Evolutionary conservation across 1,140 invertebrate genomes (phyloP), one percentile per base, ranked within the genome.

Genomic region (Tetramorium simillimum): DNA sequence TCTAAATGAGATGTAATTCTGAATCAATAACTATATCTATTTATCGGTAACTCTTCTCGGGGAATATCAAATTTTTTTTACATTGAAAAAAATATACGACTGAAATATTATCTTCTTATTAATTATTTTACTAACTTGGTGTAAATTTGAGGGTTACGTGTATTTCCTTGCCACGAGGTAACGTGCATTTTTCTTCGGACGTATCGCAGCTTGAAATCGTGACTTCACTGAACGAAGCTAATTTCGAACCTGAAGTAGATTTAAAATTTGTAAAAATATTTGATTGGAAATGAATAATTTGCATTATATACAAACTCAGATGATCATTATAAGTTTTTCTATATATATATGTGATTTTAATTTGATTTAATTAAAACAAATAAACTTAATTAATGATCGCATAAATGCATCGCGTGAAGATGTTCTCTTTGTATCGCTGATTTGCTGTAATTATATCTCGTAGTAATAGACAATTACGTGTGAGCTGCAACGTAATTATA

Each of bases 121-220:
- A 86, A 43, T 72, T 24, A 65, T 70, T 58, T 76, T n/a, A 96
- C 95, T 96, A 94, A 97, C 96, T 92, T 72, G 96, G 93, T 53
- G 94, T 96, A 82, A 97, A 97, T 58, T 96, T 95, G n/a, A 97
- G 95, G 10, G 92, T 91, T 77, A 97, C 96, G 2, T 96, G 96
- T 2, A 94, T 96, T 77, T 97, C 96, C 5, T 94, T 96, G 86
- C 96, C 96, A 81, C 96, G 95, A 81, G 95, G 96, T 28, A 97
- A 94, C 18, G 97, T 87, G 95, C 95, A 78, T 92, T 91, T 77
- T 95, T 95, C 21, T 91, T 93, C 51, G 4, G 80, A n/a, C 43
- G 94, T 94, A 14, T 95, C 94, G 89, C 97, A 97, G 53, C 95
- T 95, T 43, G 96, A 95, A 51, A 97, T 94, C 2, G 91, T 92